Percentiles rank a stretch among this genome's conserved stretches.
phyloP scores from a whole-genome alignment of 2,113 vertebrate species.

The Saccopteryx bilineata region DNA sequence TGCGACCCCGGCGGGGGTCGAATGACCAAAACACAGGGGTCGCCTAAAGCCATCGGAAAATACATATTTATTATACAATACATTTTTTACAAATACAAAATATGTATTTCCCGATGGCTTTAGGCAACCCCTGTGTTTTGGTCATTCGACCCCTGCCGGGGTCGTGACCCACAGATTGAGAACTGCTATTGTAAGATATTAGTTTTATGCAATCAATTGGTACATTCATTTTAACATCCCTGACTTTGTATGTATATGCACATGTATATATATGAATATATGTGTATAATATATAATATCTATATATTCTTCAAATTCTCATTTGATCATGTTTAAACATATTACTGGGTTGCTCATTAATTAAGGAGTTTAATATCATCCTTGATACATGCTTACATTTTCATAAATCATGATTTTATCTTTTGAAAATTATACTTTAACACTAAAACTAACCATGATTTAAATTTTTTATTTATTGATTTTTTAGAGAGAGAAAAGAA shows the following conservation, averaged over 20 bases:
- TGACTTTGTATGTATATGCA: not conserved
- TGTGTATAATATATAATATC: not conserved
- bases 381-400: not conserved
- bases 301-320: conserved; percentile 34
- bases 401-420: not conserved
- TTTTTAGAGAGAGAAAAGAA: too few relatives aligned
- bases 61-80: too few relatives aligned
- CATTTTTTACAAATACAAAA: too few relatives aligned
- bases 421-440: conserved; percentile 20
- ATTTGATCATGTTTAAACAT: not conserved
- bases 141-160: too few relatives aligned
- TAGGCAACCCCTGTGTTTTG: too few relatives aligned
- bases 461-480: not conserved
- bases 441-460: not conserved
- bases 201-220: not conserved
- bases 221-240: conserved; percentile 17
- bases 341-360: not conserved
- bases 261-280: not conserved
- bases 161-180: too few relatives aligned
- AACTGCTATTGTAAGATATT: too few relatives aligned
- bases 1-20: too few relatives aligned
- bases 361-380: not conserved
- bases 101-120: too few relatives aligned
- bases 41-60: too few relatives aligned
- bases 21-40: too few relatives aligned